Evolutionary conservation across 1,140 invertebrate genomes (phyloP), one percentile per base, ranked within the genome.

Genomic region (Lanistes nyassanus): DNA sequence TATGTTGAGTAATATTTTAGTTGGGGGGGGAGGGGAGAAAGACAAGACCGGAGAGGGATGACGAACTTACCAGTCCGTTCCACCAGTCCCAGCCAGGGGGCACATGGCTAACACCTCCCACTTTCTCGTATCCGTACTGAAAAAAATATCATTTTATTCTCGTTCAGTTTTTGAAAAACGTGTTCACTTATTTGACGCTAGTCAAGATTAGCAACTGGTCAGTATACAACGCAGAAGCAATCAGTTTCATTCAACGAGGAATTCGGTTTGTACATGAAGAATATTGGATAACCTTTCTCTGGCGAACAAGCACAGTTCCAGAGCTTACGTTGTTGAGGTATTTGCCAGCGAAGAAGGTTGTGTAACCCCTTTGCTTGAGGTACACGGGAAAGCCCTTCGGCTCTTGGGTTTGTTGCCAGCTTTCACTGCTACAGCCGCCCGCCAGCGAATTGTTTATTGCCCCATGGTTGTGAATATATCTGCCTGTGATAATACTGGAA

Each of bases 401-500:
- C 86, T 97, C 95, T 55, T 89, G 87, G n/a, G 84, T 85, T 39
- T 88, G 81, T 84, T 92, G 92, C 94, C 95, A 97, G 0, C 86
- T 13, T 0, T 74, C 6, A 76, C 92, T 92, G 75, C 92, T 93
- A 87, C 95, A 97, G 56, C 94, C 94, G 0, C 95, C 95, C 26
- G 80, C 83, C 0, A 94, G 53, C 0, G 94, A 94, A 89, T 97
- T 97, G 85, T 96, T 96, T 2, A 90, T 83, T 0, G 94, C 94
- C 34, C 89, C 82, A 85, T 95, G 94, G 88, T 96, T 97, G 83
- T 97, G 95, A 0, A 93, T 91, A 88, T 96, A 96, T 76, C 92
- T 90, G 36, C 96, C 96, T 0, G 94, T 95, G 26, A 98, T 89
- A 55, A 97, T 92, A 42, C 94, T 94, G 16, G 95, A 93, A 69